Percentiles rank a stretch among this genome's conserved stretches.
phyloP scores from a whole-genome alignment of 2,113 vertebrate genomes.

The Mormoops blainvillei region DNA sequence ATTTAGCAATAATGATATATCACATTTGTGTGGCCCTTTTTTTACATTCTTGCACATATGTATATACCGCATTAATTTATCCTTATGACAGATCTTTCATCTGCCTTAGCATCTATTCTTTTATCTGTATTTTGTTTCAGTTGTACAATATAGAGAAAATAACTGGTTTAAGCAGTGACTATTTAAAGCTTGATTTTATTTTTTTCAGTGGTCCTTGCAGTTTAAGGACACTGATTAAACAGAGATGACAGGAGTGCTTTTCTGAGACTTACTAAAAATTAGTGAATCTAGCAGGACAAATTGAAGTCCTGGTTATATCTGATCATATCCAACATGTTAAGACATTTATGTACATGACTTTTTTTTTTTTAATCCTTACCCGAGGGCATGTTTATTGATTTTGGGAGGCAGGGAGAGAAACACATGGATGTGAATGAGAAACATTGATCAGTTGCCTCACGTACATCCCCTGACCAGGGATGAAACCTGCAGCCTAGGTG shows the following conservation, averaged over 20 bases:
- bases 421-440: neutral
- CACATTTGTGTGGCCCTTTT: neutral
- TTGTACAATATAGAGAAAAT: neutral
- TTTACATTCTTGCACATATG: neutral
- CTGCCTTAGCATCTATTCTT: conserved; percentile 18
- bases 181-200: neutral
- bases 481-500: neutral
- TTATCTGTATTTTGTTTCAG: neutral
- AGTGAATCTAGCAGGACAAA: neutral
- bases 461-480: neutral
- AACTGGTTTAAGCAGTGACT: neutral
- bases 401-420: neutral
- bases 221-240: neutral
- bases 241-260: neutral
- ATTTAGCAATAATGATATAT: neutral
- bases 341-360: neutral
- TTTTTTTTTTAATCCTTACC: neutral
- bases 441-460: neutral
- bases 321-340: neutral
- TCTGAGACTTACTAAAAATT: neutral
- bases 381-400: neutral
- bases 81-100: neutral
- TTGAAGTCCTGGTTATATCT: neutral
- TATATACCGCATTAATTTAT: neutral
- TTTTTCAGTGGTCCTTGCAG: neutral